Evolutionary conservation across 1,140 invertebrate genomes (phyloP), one percentile per base, ranked within the genome.

Genomic region (Zaprionus kolodkinae): DNA sequence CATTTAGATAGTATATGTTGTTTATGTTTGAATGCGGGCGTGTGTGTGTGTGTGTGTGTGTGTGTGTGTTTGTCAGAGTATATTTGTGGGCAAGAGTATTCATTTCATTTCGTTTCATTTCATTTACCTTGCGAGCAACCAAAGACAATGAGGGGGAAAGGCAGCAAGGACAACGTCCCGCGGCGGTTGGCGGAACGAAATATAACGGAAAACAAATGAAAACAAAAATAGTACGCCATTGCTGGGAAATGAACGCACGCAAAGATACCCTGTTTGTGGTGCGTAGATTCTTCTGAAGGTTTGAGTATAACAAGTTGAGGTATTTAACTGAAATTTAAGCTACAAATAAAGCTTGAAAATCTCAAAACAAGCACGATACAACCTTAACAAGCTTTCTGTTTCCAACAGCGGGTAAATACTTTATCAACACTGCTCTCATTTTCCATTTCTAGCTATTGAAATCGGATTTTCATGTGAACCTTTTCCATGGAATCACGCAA

Each of bases 81-180:
- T 45, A 45, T 52, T 52, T 65, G 40, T 43, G 45, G 36, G 36
- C 25, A 15, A 43, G 27, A 62, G 21, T 33, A 11, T 55, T 27
- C 62, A 60, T 55, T 57, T 64, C 33, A 70, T 57, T 65, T 66
- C 9, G 25, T 55, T 45, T 15, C 40, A 45, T 45, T 45, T 43
- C 30, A 69, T 38, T 50, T 70, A 67, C 55, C 45, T 66, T 54
- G 63, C 35, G 5, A 72, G 50, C 50, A 38, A 48, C 45, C 21
- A 64, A 54, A 60, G 45, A 72, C 48, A 40, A 61, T 43, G 6
- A 38, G 7, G 55, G 52, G 60, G 17, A 52, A 6, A 11, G 40
- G 33, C 48, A 69, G 43, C 67, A 57, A 54, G 60, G 36, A 62
- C 35, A 71, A 40, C 6, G 27, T 35, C 72, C 43, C 43, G 15